Base-by-base conservation (phyloP, 2,888 invertebrate genomes). In the Lampropteryx suffumata region DNA sequence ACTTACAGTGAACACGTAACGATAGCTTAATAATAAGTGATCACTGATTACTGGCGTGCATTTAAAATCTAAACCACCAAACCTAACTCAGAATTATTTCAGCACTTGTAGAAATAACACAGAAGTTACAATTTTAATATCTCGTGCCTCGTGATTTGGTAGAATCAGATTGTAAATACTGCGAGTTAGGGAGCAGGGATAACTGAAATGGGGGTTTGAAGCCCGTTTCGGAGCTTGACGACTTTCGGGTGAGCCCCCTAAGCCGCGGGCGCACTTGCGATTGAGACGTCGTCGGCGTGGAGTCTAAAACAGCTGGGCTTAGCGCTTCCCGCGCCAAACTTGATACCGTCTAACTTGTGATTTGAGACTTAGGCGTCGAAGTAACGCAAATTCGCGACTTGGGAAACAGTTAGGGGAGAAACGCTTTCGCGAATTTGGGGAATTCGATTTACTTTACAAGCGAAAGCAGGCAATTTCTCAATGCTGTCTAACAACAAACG, bases 291-390 rank as follows among this genome's bases (percentile, higher is more conserved):
- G 73, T 74, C 75, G 73, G 47, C 10, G 41, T 7, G 36, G 53
- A 81, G 77, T 75, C 82, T 79, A 73, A 84, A 84, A 82, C 81
- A 79, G 72, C 65, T 68, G 61, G 79, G 85, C 84, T 88, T 86
- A 87, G 71, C 86, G 86, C 83, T 73, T 79, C 74, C 69, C 77
- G 76, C 75, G 73, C 76, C 80, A 64, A 74, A 79, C 81, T 83
- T 78, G 80, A 82, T 83, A 80, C 79, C 82, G 80, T 75, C 83
- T 74, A 82, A 88, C 82, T 87, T 83, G 84, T 80, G 82, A 85
- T 85, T 84, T 74, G 74, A 75, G 79, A 79, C 76, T 84, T 79
- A 81, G 76, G 79, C 82, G 83, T 82, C 77, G 80, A 84, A 85
- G 82, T 86, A 81, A 86, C 74, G 82, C 83, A 82, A 84, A 85